phyloP scores from a whole-genome alignment of 2,888 invertebrate genomes.

The Hypolimnas misippus region DNA sequence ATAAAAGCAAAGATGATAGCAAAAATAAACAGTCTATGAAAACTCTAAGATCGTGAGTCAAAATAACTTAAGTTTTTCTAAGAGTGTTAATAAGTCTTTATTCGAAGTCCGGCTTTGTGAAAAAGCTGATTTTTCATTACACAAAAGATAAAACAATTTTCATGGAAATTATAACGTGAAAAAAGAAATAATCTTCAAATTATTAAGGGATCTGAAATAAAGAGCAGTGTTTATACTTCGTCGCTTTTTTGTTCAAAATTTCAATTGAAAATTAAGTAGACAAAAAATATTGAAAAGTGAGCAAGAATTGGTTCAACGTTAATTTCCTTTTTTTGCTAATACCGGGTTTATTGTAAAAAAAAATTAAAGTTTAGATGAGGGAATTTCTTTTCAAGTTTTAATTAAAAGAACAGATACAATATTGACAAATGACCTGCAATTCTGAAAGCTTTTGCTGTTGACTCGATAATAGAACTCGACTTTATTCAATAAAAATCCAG shows the following conservation, averaged over 20 bases:
- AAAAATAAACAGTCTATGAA: no score
- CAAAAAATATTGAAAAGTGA: slow-evolving; percentile 29
- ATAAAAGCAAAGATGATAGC: no score
- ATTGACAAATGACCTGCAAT: neutral
- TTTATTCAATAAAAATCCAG: neutral
- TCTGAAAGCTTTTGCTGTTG: neutral
- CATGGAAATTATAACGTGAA: slow-evolving; percentile 23
- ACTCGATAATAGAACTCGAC: neutral
- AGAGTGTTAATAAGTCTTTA: neutral
- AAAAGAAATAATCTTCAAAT: slow-evolving; percentile 37
- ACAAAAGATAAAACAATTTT: slow-evolving; percentile 18
- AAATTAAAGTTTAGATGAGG: slow-evolving; percentile 11
- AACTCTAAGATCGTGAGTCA: neutral
- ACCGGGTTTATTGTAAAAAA: slow-evolving; percentile 18
- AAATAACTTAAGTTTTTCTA: neutral
- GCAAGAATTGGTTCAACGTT: slow-evolving; percentile 24
- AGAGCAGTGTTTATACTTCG: slow-evolving; percentile 34
- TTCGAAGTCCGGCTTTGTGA: neutral
- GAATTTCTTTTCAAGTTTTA: slow-evolving; percentile 8
- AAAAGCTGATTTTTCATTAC: slow-evolving; percentile 9
- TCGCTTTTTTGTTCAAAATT: slow-evolving; percentile 30
- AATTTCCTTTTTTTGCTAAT: slow-evolving; percentile 25
- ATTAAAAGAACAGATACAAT: slow-evolving; percentile 9
- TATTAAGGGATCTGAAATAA: slow-evolving; percentile 35
- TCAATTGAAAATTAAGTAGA: slow-evolving; percentile 28